Base-by-base conservation (phyloP, 2,888 invertebrate species). In the Campoplex nolae region DNA sequence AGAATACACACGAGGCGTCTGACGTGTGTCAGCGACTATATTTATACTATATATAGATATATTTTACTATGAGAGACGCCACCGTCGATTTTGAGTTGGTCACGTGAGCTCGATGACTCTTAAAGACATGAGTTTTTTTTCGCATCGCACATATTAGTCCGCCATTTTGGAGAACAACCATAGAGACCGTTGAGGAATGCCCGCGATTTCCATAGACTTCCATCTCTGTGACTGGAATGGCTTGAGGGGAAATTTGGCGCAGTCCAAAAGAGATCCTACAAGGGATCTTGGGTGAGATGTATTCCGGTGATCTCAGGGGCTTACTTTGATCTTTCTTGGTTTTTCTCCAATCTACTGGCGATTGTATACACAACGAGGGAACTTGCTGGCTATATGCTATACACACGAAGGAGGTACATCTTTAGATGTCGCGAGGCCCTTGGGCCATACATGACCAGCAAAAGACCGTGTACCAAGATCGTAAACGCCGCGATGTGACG, bases 401-500 rank as follows among this genome's bases (percentile, higher is more conserved):
- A 45, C 45, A 32, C 35, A 45, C 18, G 18, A 35, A 58, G 48
- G 48, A 84, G 80, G 77, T 80, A 85, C 83, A 84, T 81, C 74
- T 65, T 54, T 75, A 77, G 86, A 84, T 88, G 89, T 89, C 89
- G 88, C 89, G 76, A 83, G 83, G 81, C 76, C 88, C 83, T 77
- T 75, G 87, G 86, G 86, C 77, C 68, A 80, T 76, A 83, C 84
- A 65, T 83, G 83, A 73, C n/a, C 54, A 28, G 89, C 90, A 58
- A 89, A 76, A 74, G 74, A 71, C 74, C 80, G 84, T 88, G 81
- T 81, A 89, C 78, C 86, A 90, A 88, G 92, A 91, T 90, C 92
- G 92, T 92, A 92, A 92, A 90, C 78, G 88, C 85, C 80, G 80
- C 45, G 78, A 79, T 84, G 88, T 87, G 88, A 88, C 84, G 88